Base-by-base conservation (phyloP, 2,888 invertebrate species). In the Athalia circularis region DNA sequence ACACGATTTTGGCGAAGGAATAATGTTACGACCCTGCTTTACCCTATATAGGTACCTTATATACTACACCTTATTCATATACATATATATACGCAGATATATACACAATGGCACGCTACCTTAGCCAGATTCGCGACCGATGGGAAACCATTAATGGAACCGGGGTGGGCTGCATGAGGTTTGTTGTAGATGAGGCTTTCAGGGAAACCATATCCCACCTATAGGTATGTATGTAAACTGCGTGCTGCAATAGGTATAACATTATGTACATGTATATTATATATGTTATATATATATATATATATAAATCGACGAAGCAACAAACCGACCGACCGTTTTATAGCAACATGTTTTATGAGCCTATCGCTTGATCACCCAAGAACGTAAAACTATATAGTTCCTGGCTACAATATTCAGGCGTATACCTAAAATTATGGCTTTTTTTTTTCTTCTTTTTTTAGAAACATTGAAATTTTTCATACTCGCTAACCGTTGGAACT, bases 271-370 rank as follows among this genome's bases (percentile, higher is more conserved):
- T 29, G 2, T 29, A 29, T 29, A 29, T 29, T 29, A 29, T 29
- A 29, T 29, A 29, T 29, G 2, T 29, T 29, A 1, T 11, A 11
- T 52, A 11, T 9, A 7, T 9, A 11, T 9, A 54, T 11, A 6
- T 54, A 11, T n/a, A 9, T 4, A 9, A n/a, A n/a, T 54, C 61
- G 84, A 83, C 82, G 82, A 81, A 79, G 81, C 82, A 79, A 80
- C 61, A 82, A 83, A 80, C 81, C 82, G 81, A 29, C 82, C 82
- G 85, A 83, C 82, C 84, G 84, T 86, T 86, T 88, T 88, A 88
- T 87, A 87, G 86, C 85, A 84, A 85, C 84, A 87, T 87, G 86
- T 87, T 88, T 88, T 87, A 88, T 87, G 87, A 88, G 86, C 85
- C 82, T 85, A 87, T 87, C 86, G 68, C 68, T 68, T 68, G 52